These are phyloP conservation scores for Leptinotarsa tumamoca DNA, from an alignment of 2,888 invertebrate genomes.

Conservation along the genomic window DNA sequence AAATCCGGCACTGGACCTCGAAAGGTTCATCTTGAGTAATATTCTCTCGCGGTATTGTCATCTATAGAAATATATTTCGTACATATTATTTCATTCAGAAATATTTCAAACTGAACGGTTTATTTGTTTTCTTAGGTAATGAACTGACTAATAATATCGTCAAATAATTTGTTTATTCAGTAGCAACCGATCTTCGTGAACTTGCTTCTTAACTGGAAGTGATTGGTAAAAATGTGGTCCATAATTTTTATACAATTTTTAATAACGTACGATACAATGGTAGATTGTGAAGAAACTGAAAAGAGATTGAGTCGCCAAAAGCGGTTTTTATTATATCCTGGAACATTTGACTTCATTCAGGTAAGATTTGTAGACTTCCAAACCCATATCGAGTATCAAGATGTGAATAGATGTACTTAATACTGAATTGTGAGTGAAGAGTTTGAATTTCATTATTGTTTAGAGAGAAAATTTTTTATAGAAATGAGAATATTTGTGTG, in stretches of 20 bases:
- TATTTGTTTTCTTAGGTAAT: not conserved
- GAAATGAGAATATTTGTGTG: no score
- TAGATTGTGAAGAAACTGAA: not conserved
- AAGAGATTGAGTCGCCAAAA: slow-evolving; percentile 31
- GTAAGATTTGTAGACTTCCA: slow-evolving; percentile 5
- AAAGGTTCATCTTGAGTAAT: no score
- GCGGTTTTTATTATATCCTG: slow-evolving; percentile 41
- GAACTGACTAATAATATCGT: not conserved
- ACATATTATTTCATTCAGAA: no score
- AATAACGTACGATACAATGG: not conserved
- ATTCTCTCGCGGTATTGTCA: no score
- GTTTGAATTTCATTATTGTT: no score
- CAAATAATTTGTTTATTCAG: slow-evolving; percentile 6
- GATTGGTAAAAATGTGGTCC: not conserved
- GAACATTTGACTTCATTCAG: slow-evolving; percentile 31
- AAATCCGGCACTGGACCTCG: no score
- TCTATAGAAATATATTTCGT: no score
- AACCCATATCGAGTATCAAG: no score
- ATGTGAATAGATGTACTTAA: no score
- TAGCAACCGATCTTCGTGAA: not conserved
- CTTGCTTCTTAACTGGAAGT: not conserved
- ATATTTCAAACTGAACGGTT: not conserved
- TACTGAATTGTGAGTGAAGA: no score
- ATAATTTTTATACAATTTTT: not conserved
- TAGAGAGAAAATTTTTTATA: no score